Percentiles rank a stretch among this genome's conserved stretches.
phyloP scores from a whole-genome alignment of 2,113 vertebrate genomes.

The Rhinolophus sinicus region DNA sequence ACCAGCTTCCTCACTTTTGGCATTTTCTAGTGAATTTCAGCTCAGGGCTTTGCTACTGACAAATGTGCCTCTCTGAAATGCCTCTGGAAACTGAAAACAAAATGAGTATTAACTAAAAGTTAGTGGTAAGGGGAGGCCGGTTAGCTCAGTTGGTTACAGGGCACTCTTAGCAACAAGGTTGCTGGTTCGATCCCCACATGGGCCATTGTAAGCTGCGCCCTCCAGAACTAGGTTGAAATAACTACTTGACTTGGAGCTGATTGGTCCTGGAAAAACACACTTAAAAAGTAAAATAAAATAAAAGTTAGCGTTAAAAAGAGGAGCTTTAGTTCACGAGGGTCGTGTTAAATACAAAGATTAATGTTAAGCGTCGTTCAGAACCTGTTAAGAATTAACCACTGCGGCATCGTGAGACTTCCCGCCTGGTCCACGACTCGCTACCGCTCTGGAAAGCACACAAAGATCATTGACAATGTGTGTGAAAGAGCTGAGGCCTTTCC shows the following conservation, averaged over 20 bases:
- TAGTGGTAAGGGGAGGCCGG: too few species aligned
- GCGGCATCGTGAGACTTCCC: rapidly evolving
- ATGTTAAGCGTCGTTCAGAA: background rate
- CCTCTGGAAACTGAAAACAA: background rate
- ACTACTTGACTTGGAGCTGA: too few species aligned
- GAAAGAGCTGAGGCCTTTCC: background rate
- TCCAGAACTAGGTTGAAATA: too few species aligned
- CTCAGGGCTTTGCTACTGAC: background rate
- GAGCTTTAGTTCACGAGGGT: background rate
- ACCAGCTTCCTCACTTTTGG: background rate
- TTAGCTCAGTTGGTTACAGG: too few species aligned
- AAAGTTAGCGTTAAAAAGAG: background rate
- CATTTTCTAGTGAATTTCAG: background rate
- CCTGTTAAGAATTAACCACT: too few species aligned
- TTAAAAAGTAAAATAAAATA: too few species aligned
- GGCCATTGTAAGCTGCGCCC: too few species aligned
- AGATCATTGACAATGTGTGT: too few species aligned
- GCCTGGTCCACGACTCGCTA: background rate
- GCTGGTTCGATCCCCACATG: too few species aligned
- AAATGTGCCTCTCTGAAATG: background rate
- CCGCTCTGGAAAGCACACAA: too few species aligned
- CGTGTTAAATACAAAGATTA: background rate
- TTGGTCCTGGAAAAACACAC: too few species aligned
- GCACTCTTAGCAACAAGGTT: too few species aligned
- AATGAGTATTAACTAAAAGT: background rate